Conservation (phyloP, 2,888 invertebrate genomes). For the Saturnia japonica region DNA sequence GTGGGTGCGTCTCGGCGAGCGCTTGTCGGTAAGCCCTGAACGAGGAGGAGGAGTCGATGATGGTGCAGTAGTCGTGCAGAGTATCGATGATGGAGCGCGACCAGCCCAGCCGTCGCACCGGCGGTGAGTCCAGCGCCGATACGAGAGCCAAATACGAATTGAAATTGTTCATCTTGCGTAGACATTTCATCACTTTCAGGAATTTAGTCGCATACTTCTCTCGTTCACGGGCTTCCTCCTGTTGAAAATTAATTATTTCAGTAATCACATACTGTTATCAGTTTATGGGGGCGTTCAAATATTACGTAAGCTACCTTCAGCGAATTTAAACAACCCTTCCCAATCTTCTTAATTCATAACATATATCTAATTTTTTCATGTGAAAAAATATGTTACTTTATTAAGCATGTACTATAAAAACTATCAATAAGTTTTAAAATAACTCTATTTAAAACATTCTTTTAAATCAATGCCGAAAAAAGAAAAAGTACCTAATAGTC, state of each 20-base stretch:
- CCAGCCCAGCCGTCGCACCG: conserved; percentile 95
- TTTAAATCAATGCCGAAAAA: too few relatives aligned
- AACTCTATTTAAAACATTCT: too few relatives aligned
- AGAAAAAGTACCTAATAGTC: too few relatives aligned
- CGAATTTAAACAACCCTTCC: too few relatives aligned
- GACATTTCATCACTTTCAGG: conserved; percentile 98
- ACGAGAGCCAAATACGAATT: conserved; percentile 98
- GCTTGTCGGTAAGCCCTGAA: conserved; percentile 98
- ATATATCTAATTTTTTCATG: too few relatives aligned
- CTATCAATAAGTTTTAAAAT: too few relatives aligned
- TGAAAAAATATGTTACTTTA: too few relatives aligned
- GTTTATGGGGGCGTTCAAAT: too few relatives aligned
- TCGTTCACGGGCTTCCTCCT: conserved; percentile 94
- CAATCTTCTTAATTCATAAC: too few relatives aligned
- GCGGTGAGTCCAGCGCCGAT: conserved; percentile 98
- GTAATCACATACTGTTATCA: too few relatives aligned
- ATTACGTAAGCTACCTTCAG: too few relatives aligned
- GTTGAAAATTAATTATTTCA: conserved; percentile 15
- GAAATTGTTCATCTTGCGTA: conserved; percentile 98
- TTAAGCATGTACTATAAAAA: too few relatives aligned
- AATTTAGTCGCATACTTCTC: conserved; percentile 97
- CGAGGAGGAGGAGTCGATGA: conserved; percentile 98
- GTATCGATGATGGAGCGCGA: conserved; percentile 95
- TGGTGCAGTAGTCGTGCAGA: conserved; percentile 95
- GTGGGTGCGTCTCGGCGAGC: conserved; percentile 96